phyloP scores from a whole-genome alignment of 2,797 vertebrate species.

The Adrianichthys oophorus region DNA sequence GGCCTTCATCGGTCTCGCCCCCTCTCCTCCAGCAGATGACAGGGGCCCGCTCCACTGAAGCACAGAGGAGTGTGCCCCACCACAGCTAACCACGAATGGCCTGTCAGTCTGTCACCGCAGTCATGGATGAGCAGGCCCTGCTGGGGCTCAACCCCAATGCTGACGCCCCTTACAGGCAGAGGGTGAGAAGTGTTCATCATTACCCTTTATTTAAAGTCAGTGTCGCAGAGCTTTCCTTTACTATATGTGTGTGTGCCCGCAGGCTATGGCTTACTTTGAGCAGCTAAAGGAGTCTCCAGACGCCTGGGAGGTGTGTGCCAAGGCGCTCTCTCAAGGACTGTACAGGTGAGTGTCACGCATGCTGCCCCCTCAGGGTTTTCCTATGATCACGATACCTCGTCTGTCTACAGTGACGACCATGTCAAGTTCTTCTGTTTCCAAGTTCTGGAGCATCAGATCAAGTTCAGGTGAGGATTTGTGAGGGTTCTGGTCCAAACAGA shows the following conservation, averaged over 20 bases:
- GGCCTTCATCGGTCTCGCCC: no score
- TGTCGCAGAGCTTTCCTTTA: not conserved
- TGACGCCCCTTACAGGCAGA: slow-evolving; percentile 91
- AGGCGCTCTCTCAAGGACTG: slow-evolving; percentile 88
- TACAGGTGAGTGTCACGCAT: slow-evolving; percentile 83
- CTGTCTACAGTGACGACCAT: slow-evolving; percentile 87
- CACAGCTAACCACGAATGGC: slow-evolving; percentile 81
- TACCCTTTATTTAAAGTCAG: not conserved
- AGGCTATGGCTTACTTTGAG: slow-evolving; percentile 95
- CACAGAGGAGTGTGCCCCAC: slow-evolving; percentile 66
- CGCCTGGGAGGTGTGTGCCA: slow-evolving; percentile 96
- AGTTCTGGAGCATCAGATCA: slow-evolving; percentile 97
- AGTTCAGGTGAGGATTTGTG: slow-evolving; percentile 86
- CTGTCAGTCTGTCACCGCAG: slow-evolving; percentile 81
- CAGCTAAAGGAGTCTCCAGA: slow-evolving; percentile 96
- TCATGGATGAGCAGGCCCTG: slow-evolving; percentile 99
- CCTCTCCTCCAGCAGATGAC: slow-evolving; percentile 81
- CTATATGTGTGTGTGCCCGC: not conserved
- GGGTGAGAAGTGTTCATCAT: slow-evolving; percentile 74
- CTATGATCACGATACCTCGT: not conserved
- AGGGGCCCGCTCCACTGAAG: not conserved
- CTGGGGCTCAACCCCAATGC: slow-evolving; percentile 97
- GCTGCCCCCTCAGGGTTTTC: not conserved
- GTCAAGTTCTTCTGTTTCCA: slow-evolving; percentile 99
- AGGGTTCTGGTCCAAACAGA: not conserved